Conservation (phyloP, 2,797 vertebrate genomes). For the Neosilurus hyrtlii region DNA sequence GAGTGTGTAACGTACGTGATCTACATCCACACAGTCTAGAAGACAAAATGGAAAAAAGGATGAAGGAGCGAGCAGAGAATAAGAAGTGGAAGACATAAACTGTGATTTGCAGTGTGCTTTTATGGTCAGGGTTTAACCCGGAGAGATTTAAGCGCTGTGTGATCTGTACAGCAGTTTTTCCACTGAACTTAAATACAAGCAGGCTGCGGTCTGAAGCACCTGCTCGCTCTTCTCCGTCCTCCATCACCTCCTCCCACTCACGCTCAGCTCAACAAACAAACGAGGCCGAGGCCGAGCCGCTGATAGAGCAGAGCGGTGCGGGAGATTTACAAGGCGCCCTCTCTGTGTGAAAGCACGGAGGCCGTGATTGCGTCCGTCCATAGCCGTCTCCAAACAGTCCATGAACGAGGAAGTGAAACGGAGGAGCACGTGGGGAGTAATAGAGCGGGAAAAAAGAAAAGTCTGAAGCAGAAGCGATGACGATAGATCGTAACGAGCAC, state of each 20-base stretch:
- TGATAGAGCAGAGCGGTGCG: conserved; percentile 63
- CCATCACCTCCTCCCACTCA: conserved; percentile 56
- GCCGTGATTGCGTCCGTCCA: conserved; percentile 64
- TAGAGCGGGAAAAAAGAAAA: conserved; percentile 57
- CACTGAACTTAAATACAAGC: conserved; percentile 70
- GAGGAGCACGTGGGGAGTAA: conserved; percentile 48
- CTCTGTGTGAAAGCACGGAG: conserved; percentile 52
- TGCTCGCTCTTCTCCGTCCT: conserved; percentile 55
- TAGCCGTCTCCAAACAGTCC: conserved; percentile 60
- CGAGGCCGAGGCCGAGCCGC: conserved; percentile 49
- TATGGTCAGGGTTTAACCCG: conserved; percentile 65
- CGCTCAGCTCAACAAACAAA: conserved; percentile 72
- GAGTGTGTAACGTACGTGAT: neutral
- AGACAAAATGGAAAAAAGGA: neutral
- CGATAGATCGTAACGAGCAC: conserved; percentile 63
- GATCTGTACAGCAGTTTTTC: conserved; percentile 56
- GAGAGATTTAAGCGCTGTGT: conserved; percentile 58
- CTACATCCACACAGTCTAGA: neutral
- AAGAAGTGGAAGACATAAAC: no score
- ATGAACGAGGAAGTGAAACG: conserved; percentile 60
- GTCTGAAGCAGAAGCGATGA: conserved; percentile 52
- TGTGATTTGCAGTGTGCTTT: conserved; percentile 53
- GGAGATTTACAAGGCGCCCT: conserved; percentile 55
- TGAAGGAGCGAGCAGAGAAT: conserved; percentile 6
- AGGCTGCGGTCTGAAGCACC: conserved; percentile 64